A percentile compares a stretch with the other conserved stretches of the same genome.
phyloP scores from a whole-genome alignment of 2,797 vertebrate genomes.

The Echiichthys vipera region DNA sequence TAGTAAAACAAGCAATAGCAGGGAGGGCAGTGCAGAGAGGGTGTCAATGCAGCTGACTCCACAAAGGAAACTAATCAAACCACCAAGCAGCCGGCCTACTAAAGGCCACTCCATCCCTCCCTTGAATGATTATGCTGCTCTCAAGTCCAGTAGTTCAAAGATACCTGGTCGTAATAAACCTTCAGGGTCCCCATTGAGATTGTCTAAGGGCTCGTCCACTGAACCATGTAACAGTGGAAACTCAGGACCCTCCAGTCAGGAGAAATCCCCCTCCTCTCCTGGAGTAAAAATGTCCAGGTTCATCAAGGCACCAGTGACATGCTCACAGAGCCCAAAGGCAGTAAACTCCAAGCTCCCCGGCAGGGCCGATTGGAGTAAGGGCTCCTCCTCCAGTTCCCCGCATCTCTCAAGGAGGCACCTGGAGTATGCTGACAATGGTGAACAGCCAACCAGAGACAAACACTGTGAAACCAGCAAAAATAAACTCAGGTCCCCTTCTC shows the following conservation, averaged over 20 bases:
- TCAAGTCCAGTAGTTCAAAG: slow-evolving; percentile 84
- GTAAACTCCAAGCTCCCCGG: slow-evolving; percentile 66
- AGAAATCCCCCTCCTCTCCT: slow-evolving; percentile 82
- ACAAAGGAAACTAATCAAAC: slow-evolving; percentile 83
- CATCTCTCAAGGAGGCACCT: slow-evolving; percentile 77
- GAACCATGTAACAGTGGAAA: slow-evolving; percentile 63
- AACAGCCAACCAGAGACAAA: slow-evolving; percentile 87
- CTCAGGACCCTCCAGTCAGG: slow-evolving; percentile 71
- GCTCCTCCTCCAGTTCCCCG: slow-evolving; percentile 76
- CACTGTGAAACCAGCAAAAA: slow-evolving; percentile 81
- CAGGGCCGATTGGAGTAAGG: slow-evolving; percentile 74
- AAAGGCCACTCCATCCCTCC: slow-evolving; percentile 80
- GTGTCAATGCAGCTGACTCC: slow-evolving; percentile 72
- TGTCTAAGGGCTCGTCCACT: slow-evolving; percentile 63
- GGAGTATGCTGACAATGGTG: slow-evolving; percentile 75
- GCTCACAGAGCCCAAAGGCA: slow-evolving; percentile 76
- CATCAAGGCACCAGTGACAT: slow-evolving; percentile 81
- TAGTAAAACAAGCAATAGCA: slow-evolving; percentile 58
- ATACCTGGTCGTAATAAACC: slow-evolving; percentile 86
- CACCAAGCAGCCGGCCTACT: slow-evolving; percentile 63
- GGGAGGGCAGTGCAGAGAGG: slow-evolving; percentile 72
- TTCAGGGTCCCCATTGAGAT: slow-evolving; percentile 84
- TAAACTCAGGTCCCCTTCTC: slow-evolving; percentile 85
- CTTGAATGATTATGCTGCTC: slow-evolving; percentile 65
- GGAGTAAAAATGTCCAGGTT: slow-evolving; percentile 85